Percentiles rank a stretch among this genome's conserved stretches.
These are phyloP conservation scores for Cebidichthys violaceus DNA, from an alignment of 2,113 vertebrate genomes.

Conservation along the genomic window DNA sequence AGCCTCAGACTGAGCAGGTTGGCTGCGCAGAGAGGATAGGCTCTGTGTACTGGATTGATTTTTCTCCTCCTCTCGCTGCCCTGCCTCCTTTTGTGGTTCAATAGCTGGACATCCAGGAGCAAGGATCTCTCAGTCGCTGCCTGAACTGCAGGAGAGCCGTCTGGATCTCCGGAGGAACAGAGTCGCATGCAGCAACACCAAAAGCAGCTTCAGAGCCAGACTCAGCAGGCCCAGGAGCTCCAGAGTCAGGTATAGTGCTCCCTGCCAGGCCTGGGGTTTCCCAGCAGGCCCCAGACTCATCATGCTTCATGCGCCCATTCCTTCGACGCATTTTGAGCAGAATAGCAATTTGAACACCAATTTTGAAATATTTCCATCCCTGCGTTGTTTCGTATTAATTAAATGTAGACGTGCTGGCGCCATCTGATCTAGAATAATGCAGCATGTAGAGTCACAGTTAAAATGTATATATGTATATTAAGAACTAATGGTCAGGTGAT, in stretches of 20 bases:
- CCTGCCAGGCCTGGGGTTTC: constrained; percentile 55
- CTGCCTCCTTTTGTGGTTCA: constrained; percentile 87
- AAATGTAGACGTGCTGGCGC: background rate
- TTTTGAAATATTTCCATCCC: constrained; percentile 15
- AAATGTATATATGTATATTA: background rate
- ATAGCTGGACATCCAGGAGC: constrained; percentile 93
- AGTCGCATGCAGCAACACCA: constrained; percentile 76
- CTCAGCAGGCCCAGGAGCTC: constrained; percentile 76
- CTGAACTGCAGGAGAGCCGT: constrained; percentile 86
- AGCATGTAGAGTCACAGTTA: background rate
- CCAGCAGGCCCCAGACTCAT: constrained; percentile 43
- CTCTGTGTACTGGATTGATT: constrained; percentile 90
- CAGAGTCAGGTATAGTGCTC: constrained; percentile 82
- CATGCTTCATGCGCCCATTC: constrained; percentile 42
- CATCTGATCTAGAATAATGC: constrained; percentile 9
- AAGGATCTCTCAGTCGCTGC: constrained; percentile 90
- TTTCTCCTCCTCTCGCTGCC: constrained; percentile 88
- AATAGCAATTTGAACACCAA: background rate
- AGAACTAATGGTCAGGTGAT: background rate
- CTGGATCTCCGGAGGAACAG: constrained; percentile 84
- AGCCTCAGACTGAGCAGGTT: constrained; percentile 62
- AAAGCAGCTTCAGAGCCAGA: constrained; percentile 71
- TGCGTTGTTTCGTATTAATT: constrained; percentile 5
- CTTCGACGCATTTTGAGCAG: constrained; percentile 11
- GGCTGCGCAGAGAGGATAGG: constrained; percentile 65